Evolutionary conservation across 1,140 invertebrate genomes (phyloP), one percentile per base, ranked within the genome.

Genomic region (Zophobas atratus): DNA sequence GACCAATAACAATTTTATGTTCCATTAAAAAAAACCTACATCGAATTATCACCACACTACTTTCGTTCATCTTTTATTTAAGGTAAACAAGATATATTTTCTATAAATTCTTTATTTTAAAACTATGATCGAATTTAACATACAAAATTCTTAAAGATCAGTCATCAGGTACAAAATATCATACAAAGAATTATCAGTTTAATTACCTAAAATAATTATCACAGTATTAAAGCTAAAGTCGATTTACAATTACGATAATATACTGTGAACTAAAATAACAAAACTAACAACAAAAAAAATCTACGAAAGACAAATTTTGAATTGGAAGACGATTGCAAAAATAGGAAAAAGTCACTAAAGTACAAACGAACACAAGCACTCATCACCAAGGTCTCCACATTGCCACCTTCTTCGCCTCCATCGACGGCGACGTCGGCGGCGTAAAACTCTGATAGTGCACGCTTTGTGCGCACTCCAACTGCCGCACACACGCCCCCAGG

Each of bases 351-450:
- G 35, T n/a, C 41, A 35, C 60, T 75, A 80, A 77, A 77, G 53
- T 49, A 73, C 56, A 70, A 77, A 36, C 53, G 43, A 60, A 60
- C 33, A 38, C 70, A 76, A 35, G 41, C 76, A 78, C 48, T 39
- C 67, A 77, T 84, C 81, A 87, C 86, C 86, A 87, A 1, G 86
- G 86, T 72, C 86, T 80, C 86, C 86, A 87, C 83, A 87, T 86
- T 1, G 83, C 56, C 1, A 56, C 57, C 6, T 78, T 67, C 67
- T 51, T 74, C 36, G 63, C 53, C 32, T 77, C 72, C 67, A 46
- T 46, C 53, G 67, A 51, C 1, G 84, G 84, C 35, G 84, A 82
- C 51, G 77, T 76, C 6, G 84, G 84, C 46, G 84, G 82, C 41
- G 82, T 84, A 48, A 82, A 83, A 77, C 70, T 79, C 55, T 76